phyloP scores from a whole-genome alignment of 2,888 invertebrate species.

The Aporophyla lueneburgensis region DNA sequence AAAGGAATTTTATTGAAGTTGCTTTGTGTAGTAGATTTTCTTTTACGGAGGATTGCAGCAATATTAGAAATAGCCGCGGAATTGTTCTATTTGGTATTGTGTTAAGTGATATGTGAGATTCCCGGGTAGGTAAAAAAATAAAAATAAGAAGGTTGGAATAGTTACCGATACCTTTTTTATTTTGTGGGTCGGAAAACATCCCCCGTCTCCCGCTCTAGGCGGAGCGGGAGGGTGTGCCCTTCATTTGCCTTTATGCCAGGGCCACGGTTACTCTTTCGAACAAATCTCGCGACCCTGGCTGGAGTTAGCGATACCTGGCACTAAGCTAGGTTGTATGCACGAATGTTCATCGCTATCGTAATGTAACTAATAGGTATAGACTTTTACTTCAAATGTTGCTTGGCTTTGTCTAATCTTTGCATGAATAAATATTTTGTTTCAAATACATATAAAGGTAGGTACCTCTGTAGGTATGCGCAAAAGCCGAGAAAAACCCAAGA shows the following conservation, averaged over 20 bases:
- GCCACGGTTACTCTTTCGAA: no score
- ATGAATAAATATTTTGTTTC: not conserved
- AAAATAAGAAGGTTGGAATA: not conserved
- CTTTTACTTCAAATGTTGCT: not conserved
- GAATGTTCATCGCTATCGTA: not conserved
- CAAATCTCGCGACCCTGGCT: no score
- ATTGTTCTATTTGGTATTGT: not conserved
- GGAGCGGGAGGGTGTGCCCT: no score
- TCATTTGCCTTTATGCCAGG: no score
- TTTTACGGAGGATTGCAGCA: not conserved
- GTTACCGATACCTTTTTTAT: not conserved
- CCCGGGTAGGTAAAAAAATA: not conserved
- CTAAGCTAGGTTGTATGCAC: not conserved
- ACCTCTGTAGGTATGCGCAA: not conserved
- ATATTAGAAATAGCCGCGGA: not conserved
- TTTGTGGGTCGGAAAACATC: no score
- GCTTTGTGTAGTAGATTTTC: constrained; percentile 9
- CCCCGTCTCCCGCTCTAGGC: no score
- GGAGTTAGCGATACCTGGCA: not conserved
- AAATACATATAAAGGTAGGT: not conserved
- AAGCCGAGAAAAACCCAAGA: constrained; percentile 9
- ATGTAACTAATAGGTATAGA: not conserved
- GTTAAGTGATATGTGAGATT: not conserved
- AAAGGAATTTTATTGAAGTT: constrained; percentile 14
- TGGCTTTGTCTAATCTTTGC: not conserved